A percentile compares a stretch with the other conserved stretches of the same genome.
Conservation (phyloP, 2,888 invertebrate genomes). For the Heliconius hortense region DNA sequence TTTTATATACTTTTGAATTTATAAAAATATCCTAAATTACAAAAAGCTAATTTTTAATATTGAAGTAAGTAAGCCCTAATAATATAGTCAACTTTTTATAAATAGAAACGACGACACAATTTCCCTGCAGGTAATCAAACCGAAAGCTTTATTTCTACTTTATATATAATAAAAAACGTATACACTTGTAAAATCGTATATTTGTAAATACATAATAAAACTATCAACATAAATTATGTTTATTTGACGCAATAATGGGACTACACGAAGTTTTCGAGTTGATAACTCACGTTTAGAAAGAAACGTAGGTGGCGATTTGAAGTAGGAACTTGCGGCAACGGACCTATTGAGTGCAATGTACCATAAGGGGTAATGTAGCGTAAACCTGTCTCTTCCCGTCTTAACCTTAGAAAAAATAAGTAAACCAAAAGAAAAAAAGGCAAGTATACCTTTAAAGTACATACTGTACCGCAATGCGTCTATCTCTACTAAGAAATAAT, state of each 20-base stretch:
- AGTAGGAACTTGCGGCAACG: constrained; percentile 53
- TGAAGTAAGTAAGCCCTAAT: neutral
- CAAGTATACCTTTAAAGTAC: constrained; percentile 3
- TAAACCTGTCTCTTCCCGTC: constrained; percentile 62
- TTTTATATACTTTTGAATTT: too few species aligned
- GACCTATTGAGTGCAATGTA: constrained; percentile 49
- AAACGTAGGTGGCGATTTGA: constrained; percentile 46
- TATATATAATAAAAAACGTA: neutral
- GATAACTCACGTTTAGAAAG: constrained; percentile 58
- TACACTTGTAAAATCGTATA: neutral
- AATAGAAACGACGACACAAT: neutral
- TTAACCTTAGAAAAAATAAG: constrained; percentile 56
- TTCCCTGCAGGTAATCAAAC: neutral
- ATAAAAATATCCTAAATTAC: too few species aligned
- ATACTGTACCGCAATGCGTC: constrained; percentile 3
- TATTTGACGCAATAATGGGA: constrained; percentile 16
- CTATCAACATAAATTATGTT: constrained; percentile 19
- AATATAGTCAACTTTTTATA: neutral
- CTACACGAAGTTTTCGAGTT: constrained; percentile 30
- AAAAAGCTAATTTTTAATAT: neutral
- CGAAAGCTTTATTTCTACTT: neutral
- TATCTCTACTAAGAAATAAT: neutral
- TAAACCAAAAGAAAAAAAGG: constrained; percentile 21
- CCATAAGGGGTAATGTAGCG: constrained; percentile 67
- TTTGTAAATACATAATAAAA: neutral